Evolutionary conservation across 1,140 invertebrate genomes (phyloP).

Genomic region (Apis mellifera): DNA sequence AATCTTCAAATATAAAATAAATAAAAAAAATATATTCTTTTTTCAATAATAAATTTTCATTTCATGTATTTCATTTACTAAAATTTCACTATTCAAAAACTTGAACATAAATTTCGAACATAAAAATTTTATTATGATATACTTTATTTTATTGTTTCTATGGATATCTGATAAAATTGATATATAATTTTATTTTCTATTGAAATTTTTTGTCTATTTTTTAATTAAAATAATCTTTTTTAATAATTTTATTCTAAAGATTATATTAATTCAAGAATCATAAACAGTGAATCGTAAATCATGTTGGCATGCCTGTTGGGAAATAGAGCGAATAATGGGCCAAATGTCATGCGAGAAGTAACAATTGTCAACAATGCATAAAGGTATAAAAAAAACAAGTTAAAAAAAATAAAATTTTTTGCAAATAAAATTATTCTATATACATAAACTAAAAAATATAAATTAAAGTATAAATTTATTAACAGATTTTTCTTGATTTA

Average conservation of each 20-base stretch:
- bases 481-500: not conserved
- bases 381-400: not conserved
- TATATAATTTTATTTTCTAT: too few species aligned
- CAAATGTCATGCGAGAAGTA: not conserved
- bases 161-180: not conserved
- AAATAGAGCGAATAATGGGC: slow-evolving; percentile 3
- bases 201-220: too few species aligned
- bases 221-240: too few species aligned
- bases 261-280: not conserved
- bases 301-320: not conserved
- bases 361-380: not conserved
- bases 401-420: not conserved
- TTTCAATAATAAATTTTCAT: not conserved
- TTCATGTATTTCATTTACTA: not conserved
- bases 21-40: not conserved
- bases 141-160: not conserved
- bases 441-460: not conserved
- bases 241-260: not conserved
- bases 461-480: not conserved
- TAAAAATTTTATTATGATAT: not conserved
- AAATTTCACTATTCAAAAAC: not conserved
- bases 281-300: not conserved
- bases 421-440: not conserved
- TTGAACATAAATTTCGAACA: slow-evolving; percentile 1
- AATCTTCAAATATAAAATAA: not conserved